A percentile compares a stretch with the other conserved stretches of the same genome.
Evolutionary conservation across 2,113 vertebrate genomes (phyloP).

Genomic region (Abramis brama): DNA sequence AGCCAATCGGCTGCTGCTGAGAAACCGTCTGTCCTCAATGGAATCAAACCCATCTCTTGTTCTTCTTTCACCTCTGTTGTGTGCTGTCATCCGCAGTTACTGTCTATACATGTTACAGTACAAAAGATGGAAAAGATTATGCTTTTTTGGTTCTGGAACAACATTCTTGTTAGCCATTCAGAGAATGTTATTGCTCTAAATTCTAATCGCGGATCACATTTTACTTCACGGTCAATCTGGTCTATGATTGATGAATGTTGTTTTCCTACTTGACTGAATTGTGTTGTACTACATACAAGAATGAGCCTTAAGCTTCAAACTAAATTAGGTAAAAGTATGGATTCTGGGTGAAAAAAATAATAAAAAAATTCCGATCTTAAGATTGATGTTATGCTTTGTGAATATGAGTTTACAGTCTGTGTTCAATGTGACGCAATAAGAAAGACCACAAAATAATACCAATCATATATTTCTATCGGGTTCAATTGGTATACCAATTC

Average conservation of each 20-base stretch:
- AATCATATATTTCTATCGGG: no score
- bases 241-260: conserved; percentile 10
- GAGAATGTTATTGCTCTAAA: not conserved
- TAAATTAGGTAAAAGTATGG: not conserved
- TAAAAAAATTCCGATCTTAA: not conserved
- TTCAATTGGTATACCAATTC: no score
- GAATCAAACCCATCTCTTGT: conserved; percentile 33
- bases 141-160: not conserved
- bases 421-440: no score
- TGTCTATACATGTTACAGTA: conserved; percentile 8
- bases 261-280: not conserved
- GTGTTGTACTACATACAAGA: not conserved
- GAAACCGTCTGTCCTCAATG: conserved; percentile 59
- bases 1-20: conserved; percentile 61
- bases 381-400: not conserved
- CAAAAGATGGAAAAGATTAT: not conserved
- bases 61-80: conserved; percentile 6
- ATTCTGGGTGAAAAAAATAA: not conserved
- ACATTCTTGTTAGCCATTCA: not conserved
- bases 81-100: not conserved
- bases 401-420: not conserved
- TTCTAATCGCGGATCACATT: not conserved
- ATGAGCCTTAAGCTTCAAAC: not conserved
- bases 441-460: no score
- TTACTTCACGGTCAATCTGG: not conserved